Conservation (phyloP, 2,888 invertebrate genomes). For the Caenorhabditis sp. region DNA sequence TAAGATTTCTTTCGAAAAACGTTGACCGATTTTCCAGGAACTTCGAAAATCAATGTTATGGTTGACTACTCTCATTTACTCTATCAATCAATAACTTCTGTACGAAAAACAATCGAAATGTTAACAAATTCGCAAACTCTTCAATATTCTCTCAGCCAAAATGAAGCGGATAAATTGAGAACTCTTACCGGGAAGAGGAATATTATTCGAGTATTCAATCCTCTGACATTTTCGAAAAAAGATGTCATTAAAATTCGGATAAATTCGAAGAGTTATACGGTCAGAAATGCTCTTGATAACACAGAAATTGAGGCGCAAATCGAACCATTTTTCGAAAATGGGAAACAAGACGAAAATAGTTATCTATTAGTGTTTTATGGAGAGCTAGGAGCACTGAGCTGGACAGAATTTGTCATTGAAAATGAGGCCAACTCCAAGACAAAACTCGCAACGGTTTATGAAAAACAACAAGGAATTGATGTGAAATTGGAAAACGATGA, state of each 20-base stretch:
- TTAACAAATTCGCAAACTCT: background rate
- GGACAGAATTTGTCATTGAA: background rate
- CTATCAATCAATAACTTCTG: slow-evolving; percentile 26
- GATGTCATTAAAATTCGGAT: slow-evolving; percentile 37
- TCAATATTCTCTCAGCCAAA: background rate
- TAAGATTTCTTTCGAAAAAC: background rate
- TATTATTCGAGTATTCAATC: slow-evolving; percentile 34
- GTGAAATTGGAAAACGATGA: background rate
- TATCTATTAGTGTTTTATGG: slow-evolving; percentile 9
- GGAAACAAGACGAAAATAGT: slow-evolving; percentile 23
- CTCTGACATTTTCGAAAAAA: slow-evolving; percentile 21
- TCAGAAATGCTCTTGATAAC: slow-evolving; percentile 16
- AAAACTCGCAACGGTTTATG: background rate
- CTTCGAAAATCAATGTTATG: slow-evolving; percentile 87
- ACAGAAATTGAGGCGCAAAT: slow-evolving; percentile 43
- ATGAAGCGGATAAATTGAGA: background rate
- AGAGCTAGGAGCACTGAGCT: background rate
- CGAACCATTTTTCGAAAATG: slow-evolving; percentile 46
- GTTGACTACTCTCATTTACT: slow-evolving; percentile 79
- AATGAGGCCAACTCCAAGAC: background rate
- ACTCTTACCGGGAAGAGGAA: background rate
- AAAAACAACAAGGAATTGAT: background rate
- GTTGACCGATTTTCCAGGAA: slow-evolving; percentile 76
- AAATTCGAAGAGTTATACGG: slow-evolving; percentile 8
- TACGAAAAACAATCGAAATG: slow-evolving; percentile 33